Conservation (phyloP, 2,888 invertebrate genomes). For the Odiellus spinosus region DNA sequence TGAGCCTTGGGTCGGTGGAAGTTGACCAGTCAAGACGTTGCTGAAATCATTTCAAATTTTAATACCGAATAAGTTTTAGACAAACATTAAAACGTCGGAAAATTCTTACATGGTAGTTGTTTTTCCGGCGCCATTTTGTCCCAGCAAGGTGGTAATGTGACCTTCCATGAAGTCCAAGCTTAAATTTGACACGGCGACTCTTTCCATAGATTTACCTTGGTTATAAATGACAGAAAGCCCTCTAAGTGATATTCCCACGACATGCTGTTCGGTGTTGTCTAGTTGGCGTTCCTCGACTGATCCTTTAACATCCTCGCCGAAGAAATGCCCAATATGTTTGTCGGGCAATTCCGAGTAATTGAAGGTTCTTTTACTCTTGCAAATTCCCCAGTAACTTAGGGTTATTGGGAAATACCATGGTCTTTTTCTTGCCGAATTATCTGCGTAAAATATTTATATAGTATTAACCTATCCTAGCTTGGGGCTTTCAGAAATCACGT, state of each 20-base stretch:
- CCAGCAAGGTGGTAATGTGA: slow-evolving; percentile 35
- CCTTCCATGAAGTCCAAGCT: slow-evolving; percentile 32
- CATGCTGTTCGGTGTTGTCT: not conserved
- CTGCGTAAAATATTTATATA: too few relatives aligned
- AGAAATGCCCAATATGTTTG: too few relatives aligned
- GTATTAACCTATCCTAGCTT: too few relatives aligned
- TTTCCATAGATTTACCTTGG: slow-evolving; percentile 12
- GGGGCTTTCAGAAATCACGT: too few relatives aligned
- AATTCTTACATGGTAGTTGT: slow-evolving; percentile 33
- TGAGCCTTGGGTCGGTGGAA: slow-evolving; percentile 19
- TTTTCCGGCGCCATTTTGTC: slow-evolving; percentile 36
- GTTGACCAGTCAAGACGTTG: slow-evolving; percentile 21
- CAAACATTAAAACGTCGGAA: too few relatives aligned
- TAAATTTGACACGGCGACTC: slow-evolving; percentile 29
- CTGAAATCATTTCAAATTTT: slow-evolving; percentile 8
- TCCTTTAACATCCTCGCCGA: too few relatives aligned
- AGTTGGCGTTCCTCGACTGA: too few relatives aligned
- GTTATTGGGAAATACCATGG: slow-evolving; percentile 29
- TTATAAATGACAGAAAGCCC: slow-evolving; percentile 17
- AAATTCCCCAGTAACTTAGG: slow-evolving; percentile 27
- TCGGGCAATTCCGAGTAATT: too few relatives aligned
- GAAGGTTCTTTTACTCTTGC: not conserved
- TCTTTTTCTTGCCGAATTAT: slow-evolving; percentile 27
- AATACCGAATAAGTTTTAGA: too few relatives aligned
- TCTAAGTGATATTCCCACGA: slow-evolving; percentile 14